Percentiles rank a stretch among this genome's conserved stretches.
Conservation (phyloP, 2,113 vertebrate species). For the Catharus bicknelli region DNA sequence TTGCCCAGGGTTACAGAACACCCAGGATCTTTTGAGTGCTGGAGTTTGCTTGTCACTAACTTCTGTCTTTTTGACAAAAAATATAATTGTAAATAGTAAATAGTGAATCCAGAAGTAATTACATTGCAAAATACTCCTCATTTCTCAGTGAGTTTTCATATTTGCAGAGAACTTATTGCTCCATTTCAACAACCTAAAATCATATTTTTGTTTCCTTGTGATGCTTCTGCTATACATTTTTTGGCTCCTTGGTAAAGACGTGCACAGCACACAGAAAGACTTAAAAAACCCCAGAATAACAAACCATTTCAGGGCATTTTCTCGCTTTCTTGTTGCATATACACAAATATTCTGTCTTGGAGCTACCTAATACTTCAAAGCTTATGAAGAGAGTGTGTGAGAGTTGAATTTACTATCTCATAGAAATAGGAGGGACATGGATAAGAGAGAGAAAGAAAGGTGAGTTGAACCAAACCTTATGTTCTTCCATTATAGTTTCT, state of each 20-base stretch:
- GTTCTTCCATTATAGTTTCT: not conserved
- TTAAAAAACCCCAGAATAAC: accelerated
- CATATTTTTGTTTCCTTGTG: not conserved
- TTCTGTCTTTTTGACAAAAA: not conserved
- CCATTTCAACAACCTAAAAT: not conserved
- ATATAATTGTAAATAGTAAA: not conserved
- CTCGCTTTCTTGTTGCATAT: not conserved
- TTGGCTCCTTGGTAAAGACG: not conserved
- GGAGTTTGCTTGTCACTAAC: not conserved
- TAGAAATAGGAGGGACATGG: not conserved
- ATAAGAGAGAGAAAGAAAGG: not conserved
- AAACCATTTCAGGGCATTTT: not conserved
- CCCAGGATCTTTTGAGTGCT: not conserved
- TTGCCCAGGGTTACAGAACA: not conserved
- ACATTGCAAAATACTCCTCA: not conserved
- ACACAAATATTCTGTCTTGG: not conserved
- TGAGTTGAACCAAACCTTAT: not conserved
- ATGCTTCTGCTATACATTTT: not conserved
- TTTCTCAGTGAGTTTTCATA: not conserved
- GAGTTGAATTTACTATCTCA: not conserved
- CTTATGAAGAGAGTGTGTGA: not conserved
- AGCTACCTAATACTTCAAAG: not conserved
- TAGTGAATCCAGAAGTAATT: not conserved
- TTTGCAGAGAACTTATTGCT: not conserved
- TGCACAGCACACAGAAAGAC: not conserved